phyloP scores from a whole-genome alignment of 2,888 invertebrate species.

The Acrobasis repandana region DNA sequence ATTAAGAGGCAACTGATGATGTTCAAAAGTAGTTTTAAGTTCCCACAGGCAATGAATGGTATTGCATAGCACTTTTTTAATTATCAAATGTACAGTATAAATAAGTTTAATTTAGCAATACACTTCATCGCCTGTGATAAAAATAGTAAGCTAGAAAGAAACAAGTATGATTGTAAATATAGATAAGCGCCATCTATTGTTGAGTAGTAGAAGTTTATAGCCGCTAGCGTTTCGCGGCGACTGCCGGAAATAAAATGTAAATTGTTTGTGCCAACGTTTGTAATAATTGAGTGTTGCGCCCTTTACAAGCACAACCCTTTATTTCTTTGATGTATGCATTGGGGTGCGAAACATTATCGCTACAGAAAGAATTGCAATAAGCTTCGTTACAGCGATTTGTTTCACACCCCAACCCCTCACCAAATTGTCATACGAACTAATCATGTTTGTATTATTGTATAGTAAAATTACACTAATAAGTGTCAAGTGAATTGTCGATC shows the following conservation, averaged over 20 bases:
- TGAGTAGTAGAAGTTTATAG: conserved; percentile 58
- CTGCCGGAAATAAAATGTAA: conserved; percentile 61
- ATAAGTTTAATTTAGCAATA: conserved; percentile 36
- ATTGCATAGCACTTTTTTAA: conserved; percentile 39
- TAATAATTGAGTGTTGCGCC: conserved; percentile 77
- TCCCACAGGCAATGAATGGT: conserved; percentile 56
- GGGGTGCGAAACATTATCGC: conserved; percentile 78
- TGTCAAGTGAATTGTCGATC: conserved; percentile 54
- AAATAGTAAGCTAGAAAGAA: conserved; percentile 49
- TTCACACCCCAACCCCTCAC: conserved; percentile 60
- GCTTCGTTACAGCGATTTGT: conserved; percentile 77
- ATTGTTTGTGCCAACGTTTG: conserved; percentile 80
- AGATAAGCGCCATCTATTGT: conserved; percentile 75
- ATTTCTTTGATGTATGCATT: conserved; percentile 76
- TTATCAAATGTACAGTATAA: conserved; percentile 20
- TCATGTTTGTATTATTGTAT: conserved; percentile 72
- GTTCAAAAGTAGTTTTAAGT: conserved; percentile 77
- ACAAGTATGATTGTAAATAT: conserved; percentile 54
- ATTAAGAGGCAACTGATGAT: conserved; percentile 76
- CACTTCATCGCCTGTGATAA: conserved; percentile 58
- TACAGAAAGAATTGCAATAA: conserved; percentile 69
- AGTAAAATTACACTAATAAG: conserved; percentile 60
- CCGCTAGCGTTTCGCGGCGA: conserved; percentile 38
- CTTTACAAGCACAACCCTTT: conserved; percentile 72
- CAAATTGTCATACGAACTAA: conserved; percentile 71